Percentiles rank a stretch among this genome's conserved stretches.
Evolutionary conservation across 2,113 vertebrate species (phyloP).

Genomic region (Hippocampus comes): DNA sequence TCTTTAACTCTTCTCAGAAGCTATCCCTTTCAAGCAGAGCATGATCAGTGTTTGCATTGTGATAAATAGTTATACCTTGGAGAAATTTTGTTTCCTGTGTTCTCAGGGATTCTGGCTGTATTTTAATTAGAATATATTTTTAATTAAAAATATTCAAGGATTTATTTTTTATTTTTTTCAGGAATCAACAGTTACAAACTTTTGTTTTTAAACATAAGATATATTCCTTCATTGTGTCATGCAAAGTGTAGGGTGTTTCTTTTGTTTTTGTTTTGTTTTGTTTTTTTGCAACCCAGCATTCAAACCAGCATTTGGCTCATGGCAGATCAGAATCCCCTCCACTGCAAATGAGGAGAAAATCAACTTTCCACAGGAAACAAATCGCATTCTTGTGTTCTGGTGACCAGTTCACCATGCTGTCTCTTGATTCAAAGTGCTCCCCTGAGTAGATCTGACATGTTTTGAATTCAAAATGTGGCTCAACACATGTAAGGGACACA

Average conservation of each 20-base stretch:
- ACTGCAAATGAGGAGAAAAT: slow-evolving; percentile 21
- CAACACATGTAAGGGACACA: not conserved
- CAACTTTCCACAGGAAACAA: slow-evolving; percentile 78
- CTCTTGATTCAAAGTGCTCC: slow-evolving; percentile 71
- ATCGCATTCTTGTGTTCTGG: slow-evolving; percentile 67
- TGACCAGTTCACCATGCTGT: slow-evolving; percentile 69
- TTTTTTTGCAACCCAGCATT: slow-evolving; percentile 7
- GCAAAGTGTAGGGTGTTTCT: slow-evolving; percentile 9
- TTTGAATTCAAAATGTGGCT: slow-evolving; percentile 26
- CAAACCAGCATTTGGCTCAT: slow-evolving; percentile 28
- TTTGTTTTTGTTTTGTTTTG: too few species aligned
- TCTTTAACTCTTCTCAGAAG: slow-evolving; percentile 85
- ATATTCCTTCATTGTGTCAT: not conserved
- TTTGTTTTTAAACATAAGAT: not conserved
- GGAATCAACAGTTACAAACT: not conserved
- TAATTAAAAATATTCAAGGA: not conserved
- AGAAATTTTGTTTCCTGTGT: slow-evolving; percentile 97
- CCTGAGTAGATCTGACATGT: slow-evolving; percentile 65
- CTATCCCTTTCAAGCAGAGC: slow-evolving; percentile 80
- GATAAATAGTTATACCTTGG: slow-evolving; percentile 81
- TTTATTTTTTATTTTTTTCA: slow-evolving; percentile 7
- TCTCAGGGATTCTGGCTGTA: slow-evolving; percentile 70
- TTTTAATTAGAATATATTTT: slow-evolving; percentile 34
- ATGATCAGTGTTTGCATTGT: slow-evolving; percentile 92
- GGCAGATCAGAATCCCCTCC: slow-evolving; percentile 10